Percentiles rank a stretch among this genome's conserved stretches.
phyloP scores from a whole-genome alignment of 2,888 invertebrate species.

The Tuberolachnus salignus region DNA sequence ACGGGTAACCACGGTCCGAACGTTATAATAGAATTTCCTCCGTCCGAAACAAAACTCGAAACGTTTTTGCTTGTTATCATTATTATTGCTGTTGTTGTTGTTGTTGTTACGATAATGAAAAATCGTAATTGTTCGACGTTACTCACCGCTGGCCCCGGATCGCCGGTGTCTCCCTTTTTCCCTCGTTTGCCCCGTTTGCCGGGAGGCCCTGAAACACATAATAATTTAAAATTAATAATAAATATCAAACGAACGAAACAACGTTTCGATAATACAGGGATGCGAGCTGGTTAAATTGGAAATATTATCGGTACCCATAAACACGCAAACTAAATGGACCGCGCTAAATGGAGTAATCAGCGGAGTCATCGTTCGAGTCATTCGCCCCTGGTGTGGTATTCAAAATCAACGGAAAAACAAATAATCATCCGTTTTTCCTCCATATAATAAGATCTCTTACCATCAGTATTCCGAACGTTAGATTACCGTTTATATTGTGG shows the following conservation, averaged over 20 bases:
- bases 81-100: neutral
- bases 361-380: too few relatives aligned
- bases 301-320: too few relatives aligned
- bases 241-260: neutral
- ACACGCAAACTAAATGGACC: too few relatives aligned
- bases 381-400: too few relatives aligned
- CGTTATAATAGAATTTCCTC: constrained; percentile 37
- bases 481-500: too few relatives aligned
- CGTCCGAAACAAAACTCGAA: constrained; percentile 9
- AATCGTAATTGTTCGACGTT: neutral
- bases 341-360: too few relatives aligned
- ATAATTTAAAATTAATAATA: constrained; percentile 63
- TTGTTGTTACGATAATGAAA: neutral
- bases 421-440: too few relatives aligned
- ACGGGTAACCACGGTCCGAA: neutral
- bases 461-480: too few relatives aligned
- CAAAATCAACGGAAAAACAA: too few relatives aligned
- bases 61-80: neutral
- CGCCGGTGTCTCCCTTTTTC: constrained; percentile 85
- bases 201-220: constrained; percentile 80
- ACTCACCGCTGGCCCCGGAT: constrained; percentile 80
- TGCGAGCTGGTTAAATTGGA: too few relatives aligned
- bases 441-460: too few relatives aligned
- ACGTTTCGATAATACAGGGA: neutral
- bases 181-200: constrained; percentile 89